These are phyloP conservation scores for Hirtodrosophila cameraria DNA, from an alignment of 2,888 invertebrate genomes.

Conservation along the genomic window DNA sequence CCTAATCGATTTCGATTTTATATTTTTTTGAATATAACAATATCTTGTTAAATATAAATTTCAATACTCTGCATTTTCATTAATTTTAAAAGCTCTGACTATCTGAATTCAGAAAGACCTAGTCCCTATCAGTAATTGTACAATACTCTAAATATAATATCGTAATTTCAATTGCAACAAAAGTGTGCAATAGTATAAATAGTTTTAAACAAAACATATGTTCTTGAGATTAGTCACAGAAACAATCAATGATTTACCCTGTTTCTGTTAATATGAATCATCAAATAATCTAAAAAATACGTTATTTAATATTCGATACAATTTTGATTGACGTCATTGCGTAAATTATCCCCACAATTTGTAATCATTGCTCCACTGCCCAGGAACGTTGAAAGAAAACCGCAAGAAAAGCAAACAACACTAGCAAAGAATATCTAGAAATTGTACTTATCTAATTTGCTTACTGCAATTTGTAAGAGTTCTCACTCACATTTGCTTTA, in stretches of 20 bases:
- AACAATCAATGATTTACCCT: conserved; percentile 8
- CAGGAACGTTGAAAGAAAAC: conserved; percentile 32
- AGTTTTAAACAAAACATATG: background rate
- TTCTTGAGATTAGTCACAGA: conserved; percentile 7
- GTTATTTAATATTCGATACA: conserved; percentile 37
- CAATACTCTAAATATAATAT: background rate
- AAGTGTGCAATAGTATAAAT: background rate
- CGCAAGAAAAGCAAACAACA: conserved; percentile 24
- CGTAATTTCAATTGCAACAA: background rate
- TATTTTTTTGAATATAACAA: no score
- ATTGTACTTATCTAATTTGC: conserved; percentile 15
- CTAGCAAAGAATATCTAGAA: conserved; percentile 19
- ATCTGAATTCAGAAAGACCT: no score
- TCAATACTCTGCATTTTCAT: no score
- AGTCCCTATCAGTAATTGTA: background rate
- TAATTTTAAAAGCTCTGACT: no score
- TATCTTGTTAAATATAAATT: no score
- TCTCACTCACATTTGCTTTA: conserved; percentile 45
- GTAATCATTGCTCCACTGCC: conserved; percentile 21
- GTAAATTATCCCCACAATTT: background rate
- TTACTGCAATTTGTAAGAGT: conserved; percentile 33
- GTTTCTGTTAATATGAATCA: conserved; percentile 32
- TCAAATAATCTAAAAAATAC: conserved; percentile 7
- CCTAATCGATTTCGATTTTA: no score
- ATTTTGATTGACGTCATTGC: conserved; percentile 27